Evolutionary conservation across 2,888 invertebrate species (phyloP).

Genomic region (Deroplatys truncata): DNA sequence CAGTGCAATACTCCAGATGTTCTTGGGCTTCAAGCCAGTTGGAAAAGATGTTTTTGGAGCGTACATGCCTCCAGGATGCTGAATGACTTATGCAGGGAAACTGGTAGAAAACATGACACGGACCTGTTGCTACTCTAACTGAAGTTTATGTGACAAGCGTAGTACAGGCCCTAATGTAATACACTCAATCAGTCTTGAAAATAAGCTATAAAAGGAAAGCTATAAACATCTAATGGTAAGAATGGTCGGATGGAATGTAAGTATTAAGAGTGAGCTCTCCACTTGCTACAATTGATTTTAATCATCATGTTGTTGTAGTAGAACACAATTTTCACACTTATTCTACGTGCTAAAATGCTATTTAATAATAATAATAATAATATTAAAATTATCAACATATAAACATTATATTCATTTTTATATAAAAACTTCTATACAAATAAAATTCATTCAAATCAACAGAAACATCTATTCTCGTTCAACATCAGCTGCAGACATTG

Average conservation of each 20-base stretch:
- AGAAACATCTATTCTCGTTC: neutral
- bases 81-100: no score
- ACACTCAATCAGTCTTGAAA: no score
- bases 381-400: neutral
- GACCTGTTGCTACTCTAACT: no score
- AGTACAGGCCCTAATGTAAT: no score
- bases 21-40: no score
- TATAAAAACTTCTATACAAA: neutral
- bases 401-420: neutral
- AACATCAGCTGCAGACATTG: neutral
- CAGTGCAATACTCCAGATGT: no score
- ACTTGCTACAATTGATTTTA: neutral
- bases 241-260: neutral
- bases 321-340: neutral
- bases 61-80: no score
- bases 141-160: no score
- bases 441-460: neutral
- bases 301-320: neutral
- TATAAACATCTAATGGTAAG: neutral
- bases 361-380: neutral
- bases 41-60: no score
- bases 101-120: no score
- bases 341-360: neutral
- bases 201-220: neutral
- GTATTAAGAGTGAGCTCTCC: neutral